phyloP scores from a whole-genome alignment of 1,140 invertebrate genomes.

The Geopemphigus sp. region DNA sequence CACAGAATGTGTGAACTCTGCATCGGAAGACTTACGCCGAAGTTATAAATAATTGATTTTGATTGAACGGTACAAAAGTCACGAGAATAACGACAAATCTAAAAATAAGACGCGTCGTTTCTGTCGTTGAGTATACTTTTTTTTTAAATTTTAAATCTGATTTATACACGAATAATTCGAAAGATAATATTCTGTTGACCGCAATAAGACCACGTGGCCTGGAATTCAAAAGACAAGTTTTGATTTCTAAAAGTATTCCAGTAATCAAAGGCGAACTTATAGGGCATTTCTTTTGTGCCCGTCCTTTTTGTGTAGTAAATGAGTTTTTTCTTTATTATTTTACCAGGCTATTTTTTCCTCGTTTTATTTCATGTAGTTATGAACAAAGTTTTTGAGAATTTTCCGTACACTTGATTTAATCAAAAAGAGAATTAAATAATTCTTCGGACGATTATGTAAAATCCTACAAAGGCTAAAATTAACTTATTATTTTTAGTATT shows the following conservation, averaged over 20 bases:
- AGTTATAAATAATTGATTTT: neutral
- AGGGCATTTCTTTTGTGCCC: conserved; percentile 18
- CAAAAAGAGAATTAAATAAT: conserved; percentile 35
- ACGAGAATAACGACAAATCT: neutral
- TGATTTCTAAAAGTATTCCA: conserved; percentile 35
- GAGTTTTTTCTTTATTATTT: conserved; percentile 27
- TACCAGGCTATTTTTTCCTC: conserved; percentile 14
- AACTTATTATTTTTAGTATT: conserved; percentile 40
- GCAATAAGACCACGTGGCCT: neutral
- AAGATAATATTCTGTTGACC: conserved; percentile 13
- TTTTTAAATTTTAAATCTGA: neutral
- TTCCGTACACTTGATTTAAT: conserved; percentile 38
- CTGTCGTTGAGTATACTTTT: neutral
- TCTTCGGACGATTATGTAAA: conserved; percentile 28
- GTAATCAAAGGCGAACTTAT: conserved; percentile 42
- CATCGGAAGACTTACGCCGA: neutral
- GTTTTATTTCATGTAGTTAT: neutral
- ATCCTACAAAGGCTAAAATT: conserved; percentile 32
- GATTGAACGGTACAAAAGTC: neutral
- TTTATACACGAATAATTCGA: neutral
- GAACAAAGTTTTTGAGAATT: conserved; percentile 34
- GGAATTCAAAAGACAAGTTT: neutral
- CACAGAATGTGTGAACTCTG: neutral
- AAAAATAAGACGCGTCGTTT: neutral
- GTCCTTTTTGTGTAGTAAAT: conserved; percentile 31